Evolutionary conservation across 37 sponge, comb jelly and placozoan species (phyloP).

Genomic region (Ianthella basta): DNA sequence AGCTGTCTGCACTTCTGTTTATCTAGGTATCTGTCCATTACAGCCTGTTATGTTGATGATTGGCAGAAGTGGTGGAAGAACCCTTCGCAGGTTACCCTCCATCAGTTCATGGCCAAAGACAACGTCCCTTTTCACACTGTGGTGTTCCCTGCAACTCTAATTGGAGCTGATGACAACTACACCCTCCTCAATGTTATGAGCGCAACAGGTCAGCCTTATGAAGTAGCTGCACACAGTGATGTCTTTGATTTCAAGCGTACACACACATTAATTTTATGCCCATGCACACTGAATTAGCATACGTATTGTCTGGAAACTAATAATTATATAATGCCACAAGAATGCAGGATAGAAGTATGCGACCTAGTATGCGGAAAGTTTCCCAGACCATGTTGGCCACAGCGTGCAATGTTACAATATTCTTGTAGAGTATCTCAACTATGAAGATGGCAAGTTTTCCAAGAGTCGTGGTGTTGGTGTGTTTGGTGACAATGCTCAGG

Average conservation of each 20-base stretch:
- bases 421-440: conserved; percentile 78
- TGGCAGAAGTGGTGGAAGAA: conserved; percentile 96
- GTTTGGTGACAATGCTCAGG: conserved; percentile 74
- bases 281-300: no score
- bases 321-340: no score
- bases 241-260: no score
- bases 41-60: conserved; percentile 75
- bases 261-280: no score
- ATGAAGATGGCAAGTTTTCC: conserved; percentile 87
- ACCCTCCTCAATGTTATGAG: conserved; percentile 71
- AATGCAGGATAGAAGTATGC: no score
- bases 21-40: conserved; percentile 79
- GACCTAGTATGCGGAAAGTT: no score
- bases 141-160: conserved; percentile 73
- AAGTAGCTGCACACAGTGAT: neutral
- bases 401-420: no score
- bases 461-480: conserved; percentile 85
- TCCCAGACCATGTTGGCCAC: no score
- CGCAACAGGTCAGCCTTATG: conserved; percentile 34
- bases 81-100: conserved; percentile 63
- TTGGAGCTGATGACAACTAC: conserved; percentile 76
- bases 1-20: no score
- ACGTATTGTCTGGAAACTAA: no score
- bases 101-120: conserved; percentile 91
- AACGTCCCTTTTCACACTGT: conserved; percentile 90